A percentile compares a stretch with the other conserved stretches of the same genome.
phyloP scores from a whole-genome alignment of 1,140 invertebrate genomes.

The Mycetomoellerius zeteki region DNA sequence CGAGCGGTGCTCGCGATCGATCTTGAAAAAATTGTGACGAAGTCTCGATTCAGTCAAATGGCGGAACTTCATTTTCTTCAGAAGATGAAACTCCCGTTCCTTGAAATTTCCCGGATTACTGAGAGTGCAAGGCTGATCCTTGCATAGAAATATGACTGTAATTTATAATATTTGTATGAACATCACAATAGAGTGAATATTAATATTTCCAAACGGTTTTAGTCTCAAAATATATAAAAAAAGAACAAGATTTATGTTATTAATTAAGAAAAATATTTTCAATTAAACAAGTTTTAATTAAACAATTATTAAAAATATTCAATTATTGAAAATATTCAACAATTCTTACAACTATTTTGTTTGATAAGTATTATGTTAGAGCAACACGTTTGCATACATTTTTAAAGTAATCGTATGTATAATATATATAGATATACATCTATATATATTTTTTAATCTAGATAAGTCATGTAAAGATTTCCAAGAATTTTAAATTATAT shows the following conservation, averaged over 20 bases:
- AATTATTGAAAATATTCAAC: too few relatives aligned
- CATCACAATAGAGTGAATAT: not conserved
- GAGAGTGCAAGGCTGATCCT: constrained; percentile 13
- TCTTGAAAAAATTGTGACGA: constrained; percentile 37
- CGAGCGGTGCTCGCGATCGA: constrained; percentile 44
- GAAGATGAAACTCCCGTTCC: not conserved
- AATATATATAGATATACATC: too few relatives aligned
- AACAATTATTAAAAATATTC: too few relatives aligned
- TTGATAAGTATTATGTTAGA: not conserved
- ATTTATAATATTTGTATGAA: not conserved
- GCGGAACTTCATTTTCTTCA: not conserved
- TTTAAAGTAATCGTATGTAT: not conserved
- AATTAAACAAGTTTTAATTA: not conserved
- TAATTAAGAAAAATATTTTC: not conserved
- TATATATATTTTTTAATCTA: not conserved
- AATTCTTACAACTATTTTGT: not conserved
- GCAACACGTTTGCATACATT: not conserved
- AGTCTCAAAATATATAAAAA: not conserved
- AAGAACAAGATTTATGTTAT: not conserved
- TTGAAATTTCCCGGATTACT: constrained; percentile 50
- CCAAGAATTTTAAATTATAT: not conserved
- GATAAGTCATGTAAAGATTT: not conserved
- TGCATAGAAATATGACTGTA: not conserved
- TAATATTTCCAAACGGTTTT: not conserved
- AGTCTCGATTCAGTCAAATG: constrained; percentile 56